A percentile compares a stretch with the other conserved stretches of the same genome.
These are phyloP conservation scores for Lysiphlebus fabarum DNA, from an alignment of 1,140 invertebrate species.

Conservation along the genomic window DNA sequence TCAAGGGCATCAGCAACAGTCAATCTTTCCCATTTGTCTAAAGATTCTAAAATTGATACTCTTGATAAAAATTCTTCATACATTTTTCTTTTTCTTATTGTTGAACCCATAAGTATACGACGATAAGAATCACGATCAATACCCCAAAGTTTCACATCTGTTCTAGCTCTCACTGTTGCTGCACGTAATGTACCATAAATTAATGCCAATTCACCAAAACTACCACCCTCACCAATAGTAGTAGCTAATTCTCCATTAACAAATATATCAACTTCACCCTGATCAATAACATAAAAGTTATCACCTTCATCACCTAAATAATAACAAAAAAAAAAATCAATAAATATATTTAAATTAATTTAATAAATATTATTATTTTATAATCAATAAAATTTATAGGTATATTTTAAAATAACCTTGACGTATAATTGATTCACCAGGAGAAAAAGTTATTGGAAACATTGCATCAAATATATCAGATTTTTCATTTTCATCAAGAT, in stretches of 20 bases:
- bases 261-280: constrained; percentile 95
- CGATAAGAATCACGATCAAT: constrained; percentile 98
- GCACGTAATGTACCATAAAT: constrained; percentile 98
- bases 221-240: constrained; percentile 93
- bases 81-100: constrained; percentile 98
- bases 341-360: no score
- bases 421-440: constrained; percentile 94
- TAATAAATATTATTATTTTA: no score
- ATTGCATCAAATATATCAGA: constrained; percentile 96
- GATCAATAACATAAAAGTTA: constrained; percentile 99
- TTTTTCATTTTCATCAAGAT: constrained; percentile 95
- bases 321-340: background rate
- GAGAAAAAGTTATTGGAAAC: constrained; percentile 95
- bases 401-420: constrained; percentile 62
- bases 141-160: constrained; percentile 95
- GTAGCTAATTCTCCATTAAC: constrained; percentile 86
- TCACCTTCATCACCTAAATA: constrained; percentile 87
- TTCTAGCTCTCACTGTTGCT: constrained; percentile 93
- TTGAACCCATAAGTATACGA: constrained; percentile 97
- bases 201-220: constrained; percentile 95
- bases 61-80: constrained; percentile 98
- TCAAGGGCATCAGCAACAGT: constrained; percentile 98
- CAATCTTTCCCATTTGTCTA: constrained; percentile 98
- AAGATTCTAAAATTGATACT: constrained; percentile 93
- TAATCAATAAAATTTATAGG: background rate